Base-by-base conservation (phyloP, 2,797 vertebrate genomes). In the Pipistrellus kuhlii region DNA sequence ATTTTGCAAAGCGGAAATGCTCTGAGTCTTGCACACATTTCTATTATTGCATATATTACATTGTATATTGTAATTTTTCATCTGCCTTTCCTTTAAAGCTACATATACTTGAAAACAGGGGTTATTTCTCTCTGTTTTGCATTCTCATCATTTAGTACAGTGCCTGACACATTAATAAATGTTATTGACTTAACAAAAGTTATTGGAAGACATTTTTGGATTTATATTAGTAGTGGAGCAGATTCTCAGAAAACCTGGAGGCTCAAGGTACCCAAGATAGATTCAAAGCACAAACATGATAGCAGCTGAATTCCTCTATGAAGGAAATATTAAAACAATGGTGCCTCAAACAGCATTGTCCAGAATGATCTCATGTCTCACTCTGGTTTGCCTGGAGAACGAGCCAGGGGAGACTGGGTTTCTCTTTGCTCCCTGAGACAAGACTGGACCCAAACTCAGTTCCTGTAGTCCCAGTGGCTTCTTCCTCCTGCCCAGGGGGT, bases 161-260 rank as follows among this genome's bases (percentile, higher is more conserved):
- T 73, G 25, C 8, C 20, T 44, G 23, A 78, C 2, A 59, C n/a
- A 85, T 68, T 77, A 93, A 72, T 77, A 78, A 92, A 86, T 88
- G 8, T 46, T 83, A 75, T 3, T 69, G 64, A 85, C 41, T 23
- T 44, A 72, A 84, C 11, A 48, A 88, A 93, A 53, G 53, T 21
- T 80, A 53, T 80, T 66, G 51, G 35, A 93, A 64, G 21, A 88
- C 57, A 68, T 35, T 72, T 75, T 32, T 92, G 66, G 10, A 90
- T 85, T 82, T 88, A 8, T 75, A 18, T 92, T 78, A 44, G 66
- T 32, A 88, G 32, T 64, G 15, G 17, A 75, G 46, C 8, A 78
- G 30, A 88, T 18, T 85, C 76, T 68, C 85, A n/a, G n/a, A 85
- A 93, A 91, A 72, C 18, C 1, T 75, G 6, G 25, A 87, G 32